Evolutionary conservation across 1,140 invertebrate genomes (phyloP), one percentile per base, ranked within the genome.

Genomic region (Lethrus apterus): DNA sequence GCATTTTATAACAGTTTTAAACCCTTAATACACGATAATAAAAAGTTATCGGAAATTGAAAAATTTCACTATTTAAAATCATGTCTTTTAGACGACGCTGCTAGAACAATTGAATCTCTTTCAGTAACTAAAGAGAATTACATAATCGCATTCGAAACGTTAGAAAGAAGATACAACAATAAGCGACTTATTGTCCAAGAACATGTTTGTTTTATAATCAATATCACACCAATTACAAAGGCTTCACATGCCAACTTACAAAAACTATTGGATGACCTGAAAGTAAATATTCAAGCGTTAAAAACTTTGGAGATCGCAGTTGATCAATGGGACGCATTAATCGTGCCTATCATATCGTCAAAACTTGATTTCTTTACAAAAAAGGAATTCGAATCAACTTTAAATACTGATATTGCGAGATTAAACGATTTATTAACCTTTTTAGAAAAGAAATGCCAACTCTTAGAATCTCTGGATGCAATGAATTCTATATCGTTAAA

Each of bases 41-140:
- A 32, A 14, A n/a, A n/a, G n/a, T n/a, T n/a, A n/a, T 32, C 26
- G 9, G 10, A 32, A 14, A 32, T 31, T 33, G 26, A 44, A 33
- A 44, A 44, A 32, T 44, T 44, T 33, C 15, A 44, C 32, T 44
- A 44, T 32, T 33, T 44, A 33, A 44, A 33, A 33, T 32, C 42
- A 32, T 44, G 26, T 44, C 30, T 44, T 10, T 32, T 32, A 19
- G 42, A 15, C 11, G 42, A 33, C 14, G 42, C 42, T 3, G 8
- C 7, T 44, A 15, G 23, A 19, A 15, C 30, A 5, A 14, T 44
- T 14, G 24, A 18, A 7, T 44, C 42, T 10, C 9, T 44, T 8
- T 4, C 10, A 4, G 17, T 44, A 3, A 11, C 24, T 4, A 5
- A 8, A 32, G 29, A 4, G 5, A 44, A 44, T 44, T 44, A 44